These are phyloP conservation scores for Calliphora vomitoria DNA, from an alignment of 2,888 invertebrate genomes.

Conservation along the genomic window DNA sequence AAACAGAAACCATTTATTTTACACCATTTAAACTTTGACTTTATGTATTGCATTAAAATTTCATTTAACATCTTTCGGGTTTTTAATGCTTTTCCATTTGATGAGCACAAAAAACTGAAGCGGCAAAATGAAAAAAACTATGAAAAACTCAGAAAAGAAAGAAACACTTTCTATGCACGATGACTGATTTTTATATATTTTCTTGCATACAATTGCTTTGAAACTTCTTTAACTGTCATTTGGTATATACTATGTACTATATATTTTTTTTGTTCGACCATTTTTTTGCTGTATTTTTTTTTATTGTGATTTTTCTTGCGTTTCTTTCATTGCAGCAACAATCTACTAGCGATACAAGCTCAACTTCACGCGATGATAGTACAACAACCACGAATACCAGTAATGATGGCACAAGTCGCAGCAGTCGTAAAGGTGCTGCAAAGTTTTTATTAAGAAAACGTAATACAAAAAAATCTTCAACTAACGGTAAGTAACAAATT, in stretches of 20 bases:
- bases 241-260: background rate
- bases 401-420: slow-evolving; percentile 68
- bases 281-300: slow-evolving; percentile 28
- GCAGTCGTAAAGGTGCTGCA: slow-evolving; percentile 78
- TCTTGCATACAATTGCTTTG: background rate
- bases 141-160: background rate
- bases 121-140: background rate
- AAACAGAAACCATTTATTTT: slow-evolving; percentile 60
- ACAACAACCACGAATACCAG: slow-evolving; percentile 71
- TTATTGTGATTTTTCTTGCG: background rate
- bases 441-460: slow-evolving; percentile 82
- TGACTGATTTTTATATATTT: slow-evolving; percentile 6
- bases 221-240: slow-evolving; percentile 43
- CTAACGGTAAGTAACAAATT: slow-evolving; percentile 70
- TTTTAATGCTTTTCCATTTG: slow-evolving; percentile 58
- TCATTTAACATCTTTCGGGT: slow-evolving; percentile 52
- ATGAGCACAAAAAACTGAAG: slow-evolving; percentile 30
- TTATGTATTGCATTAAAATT: slow-evolving; percentile 64
- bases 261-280: slow-evolving; percentile 23
- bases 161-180: background rate
- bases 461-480: slow-evolving; percentile 79
- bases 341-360: slow-evolving; percentile 82
- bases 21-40: slow-evolving; percentile 66
- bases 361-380: slow-evolving; percentile 79
- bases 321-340: slow-evolving; percentile 76